These are phyloP conservation scores for Neuroterus valhalla DNA, from an alignment of 1,140 invertebrate genomes.

Conservation along the genomic window DNA sequence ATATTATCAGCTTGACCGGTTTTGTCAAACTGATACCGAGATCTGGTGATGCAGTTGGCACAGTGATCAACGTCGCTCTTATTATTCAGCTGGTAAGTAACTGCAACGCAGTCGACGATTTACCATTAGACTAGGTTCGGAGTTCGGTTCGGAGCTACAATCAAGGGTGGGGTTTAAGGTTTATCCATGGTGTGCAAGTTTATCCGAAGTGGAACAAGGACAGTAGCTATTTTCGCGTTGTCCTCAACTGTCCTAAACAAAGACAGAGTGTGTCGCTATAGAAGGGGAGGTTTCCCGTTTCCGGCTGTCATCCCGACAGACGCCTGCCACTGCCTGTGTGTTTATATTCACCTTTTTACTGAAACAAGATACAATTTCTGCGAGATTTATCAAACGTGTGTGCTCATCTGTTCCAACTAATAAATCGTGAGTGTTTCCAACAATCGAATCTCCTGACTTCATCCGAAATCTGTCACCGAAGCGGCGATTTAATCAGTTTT, in stretches of 20 bases:
- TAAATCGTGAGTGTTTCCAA: conserved; percentile 19
- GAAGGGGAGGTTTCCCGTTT: conserved; percentile 62
- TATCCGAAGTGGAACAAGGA: conserved; percentile 11
- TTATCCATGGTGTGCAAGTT: not conserved
- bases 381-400: not conserved
- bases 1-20: too few species aligned
- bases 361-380: not conserved
- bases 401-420: not conserved
- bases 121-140: not conserved
- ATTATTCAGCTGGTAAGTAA: too few species aligned
- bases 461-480: conserved; percentile 7
- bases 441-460: not conserved
- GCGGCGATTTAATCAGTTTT: not conserved
- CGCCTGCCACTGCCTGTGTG: conserved; percentile 46
- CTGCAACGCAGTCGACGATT: not conserved
- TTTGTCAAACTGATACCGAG: too few species aligned
- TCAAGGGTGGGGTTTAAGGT: conserved; percentile 18
- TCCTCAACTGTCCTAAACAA: conserved; percentile 33
- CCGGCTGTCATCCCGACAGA: conserved; percentile 62
- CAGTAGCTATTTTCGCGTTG: conserved; percentile 8
- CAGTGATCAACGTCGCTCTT: too few species aligned
- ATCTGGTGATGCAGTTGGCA: too few species aligned
- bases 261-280: conserved; percentile 37
- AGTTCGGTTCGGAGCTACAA: conserved; percentile 9
- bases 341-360: conserved; percentile 35